These are phyloP conservation scores for Blastomussa wellsi DNA, from an alignment of 92 coral and sea anemone genomes.

Conservation along the genomic window DNA sequence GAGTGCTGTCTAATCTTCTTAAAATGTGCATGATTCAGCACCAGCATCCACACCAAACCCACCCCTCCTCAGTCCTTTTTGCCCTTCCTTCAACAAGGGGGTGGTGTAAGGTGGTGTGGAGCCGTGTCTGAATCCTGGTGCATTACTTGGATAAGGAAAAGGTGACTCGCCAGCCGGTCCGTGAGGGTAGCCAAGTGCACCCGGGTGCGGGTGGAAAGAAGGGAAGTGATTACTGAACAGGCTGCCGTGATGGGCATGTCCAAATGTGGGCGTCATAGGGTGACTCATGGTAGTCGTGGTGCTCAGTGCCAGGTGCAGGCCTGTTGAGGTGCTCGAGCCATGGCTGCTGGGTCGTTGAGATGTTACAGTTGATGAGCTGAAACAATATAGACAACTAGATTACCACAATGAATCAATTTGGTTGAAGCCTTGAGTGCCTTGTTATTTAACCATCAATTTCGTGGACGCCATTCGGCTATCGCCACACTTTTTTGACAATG, in stretches of 20 bases:
- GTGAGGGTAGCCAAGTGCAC: conserved; percentile 76
- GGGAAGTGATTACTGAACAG: conserved; percentile 89
- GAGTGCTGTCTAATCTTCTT: conserved; percentile 12
- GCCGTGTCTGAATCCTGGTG: conserved; percentile 35
- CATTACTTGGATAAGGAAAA: conserved; percentile 81
- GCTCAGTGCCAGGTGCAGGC: conserved; percentile 58
- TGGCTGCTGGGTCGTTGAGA: conserved; percentile 69
- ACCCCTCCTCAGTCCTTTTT: background rate
- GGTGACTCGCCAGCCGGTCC: conserved; percentile 79
- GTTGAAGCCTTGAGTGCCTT: no score
- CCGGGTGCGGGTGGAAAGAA: conserved; percentile 74
- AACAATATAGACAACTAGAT: background rate
- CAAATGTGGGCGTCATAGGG: conserved; percentile 74
- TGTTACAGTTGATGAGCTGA: conserved; percentile 54
- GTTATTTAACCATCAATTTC: no score
- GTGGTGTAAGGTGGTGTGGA: conserved; percentile 13
- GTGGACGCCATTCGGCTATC: no score
- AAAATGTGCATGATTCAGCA: conserved; percentile 33
- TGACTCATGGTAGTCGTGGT: conserved; percentile 81
- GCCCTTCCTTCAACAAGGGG: background rate
- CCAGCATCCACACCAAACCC: conserved; percentile 17
- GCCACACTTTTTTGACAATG: no score
- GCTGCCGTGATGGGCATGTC: conserved; percentile 68
- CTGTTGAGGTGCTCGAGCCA: conserved; percentile 49
- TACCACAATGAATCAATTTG: no score